Conservation (phyloP, 2,888 invertebrate genomes). For the Eilema sororculum region DNA sequence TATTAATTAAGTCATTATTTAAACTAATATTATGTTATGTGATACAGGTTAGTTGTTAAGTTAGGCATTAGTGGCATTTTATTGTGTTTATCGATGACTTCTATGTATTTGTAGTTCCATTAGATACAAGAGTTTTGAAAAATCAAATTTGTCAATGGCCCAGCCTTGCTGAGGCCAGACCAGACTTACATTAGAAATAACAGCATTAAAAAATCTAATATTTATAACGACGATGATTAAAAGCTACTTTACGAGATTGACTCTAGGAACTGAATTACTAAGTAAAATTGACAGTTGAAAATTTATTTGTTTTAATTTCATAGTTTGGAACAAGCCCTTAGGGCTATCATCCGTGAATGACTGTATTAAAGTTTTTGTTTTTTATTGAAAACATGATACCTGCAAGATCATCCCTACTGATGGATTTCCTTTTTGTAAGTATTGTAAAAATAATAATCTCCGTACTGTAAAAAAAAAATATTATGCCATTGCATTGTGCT, state of each 20-base stretch:
- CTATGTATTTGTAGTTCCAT: not conserved
- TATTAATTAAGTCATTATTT: slow-evolving; percentile 81
- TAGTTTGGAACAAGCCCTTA: not conserved
- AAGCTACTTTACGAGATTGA: not conserved
- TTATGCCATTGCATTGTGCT: not conserved
- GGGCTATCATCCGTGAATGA: too few species aligned
- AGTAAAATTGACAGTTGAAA: not conserved
- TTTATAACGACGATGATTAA: not conserved
- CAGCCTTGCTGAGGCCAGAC: not conserved
- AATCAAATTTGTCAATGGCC: not conserved
- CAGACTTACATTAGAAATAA: not conserved
- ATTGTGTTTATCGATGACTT: slow-evolving; percentile 31
- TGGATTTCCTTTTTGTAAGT: not conserved
- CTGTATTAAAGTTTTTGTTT: too few species aligned
- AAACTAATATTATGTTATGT: slow-evolving; percentile 81
- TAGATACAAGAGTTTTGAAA: not conserved
- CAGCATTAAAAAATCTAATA: not conserved
- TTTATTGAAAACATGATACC: too few species aligned
- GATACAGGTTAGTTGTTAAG: slow-evolving; percentile 77
- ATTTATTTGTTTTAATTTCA: not conserved
- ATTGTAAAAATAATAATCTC: not conserved
- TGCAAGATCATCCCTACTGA: too few species aligned
- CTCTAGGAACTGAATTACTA: too few species aligned
- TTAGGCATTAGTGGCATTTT: slow-evolving; percentile 49
- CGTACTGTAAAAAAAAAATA: not conserved